phyloP scores from a whole-genome alignment of 2,888 invertebrate genomes.

The Furcula furcula region DNA sequence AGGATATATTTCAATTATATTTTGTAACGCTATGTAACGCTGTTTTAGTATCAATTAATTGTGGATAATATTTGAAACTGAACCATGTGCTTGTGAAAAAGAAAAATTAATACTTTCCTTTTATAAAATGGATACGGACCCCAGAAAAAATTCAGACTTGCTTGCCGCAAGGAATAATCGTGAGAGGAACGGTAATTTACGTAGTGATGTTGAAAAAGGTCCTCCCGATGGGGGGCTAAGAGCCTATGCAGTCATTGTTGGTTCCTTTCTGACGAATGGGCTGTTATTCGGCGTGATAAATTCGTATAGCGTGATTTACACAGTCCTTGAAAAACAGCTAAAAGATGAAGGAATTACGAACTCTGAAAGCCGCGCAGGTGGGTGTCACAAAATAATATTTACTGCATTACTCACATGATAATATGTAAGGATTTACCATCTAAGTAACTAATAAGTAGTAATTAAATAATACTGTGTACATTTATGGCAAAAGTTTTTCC shows the following conservation, averaged over 20 bases:
- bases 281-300: conserved; percentile 95
- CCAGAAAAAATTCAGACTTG: conserved; percentile 61
- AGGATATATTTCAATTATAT: too few species aligned
- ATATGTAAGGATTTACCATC: conserved; percentile 9
- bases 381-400: conserved; percentile 51
- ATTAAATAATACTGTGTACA: too few species aligned
- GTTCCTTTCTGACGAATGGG: conserved; percentile 94
- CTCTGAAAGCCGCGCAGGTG: conserved; percentile 92
- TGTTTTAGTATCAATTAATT: too few species aligned
- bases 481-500: too few species aligned
- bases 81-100: conserved; percentile 31
- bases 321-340: conserved; percentile 84
- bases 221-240: conserved; percentile 89
- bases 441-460: conserved; percentile 1
- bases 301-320: conserved; percentile 91
- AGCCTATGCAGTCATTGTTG: conserved; percentile 91
- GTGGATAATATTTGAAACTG: neutral
- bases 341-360: conserved; percentile 84
- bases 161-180: conserved; percentile 39
- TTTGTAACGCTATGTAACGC: too few species aligned
- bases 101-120: neutral
- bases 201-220: conserved; percentile 38
- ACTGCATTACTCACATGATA: neutral
- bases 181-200: conserved; percentile 42
- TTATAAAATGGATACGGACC: conserved; percentile 47